A percentile compares a stretch with the other conserved stretches of the same genome.
Evolutionary conservation across 2,888 invertebrate genomes (phyloP).

Genomic region (Lycocerus yunnanus): DNA sequence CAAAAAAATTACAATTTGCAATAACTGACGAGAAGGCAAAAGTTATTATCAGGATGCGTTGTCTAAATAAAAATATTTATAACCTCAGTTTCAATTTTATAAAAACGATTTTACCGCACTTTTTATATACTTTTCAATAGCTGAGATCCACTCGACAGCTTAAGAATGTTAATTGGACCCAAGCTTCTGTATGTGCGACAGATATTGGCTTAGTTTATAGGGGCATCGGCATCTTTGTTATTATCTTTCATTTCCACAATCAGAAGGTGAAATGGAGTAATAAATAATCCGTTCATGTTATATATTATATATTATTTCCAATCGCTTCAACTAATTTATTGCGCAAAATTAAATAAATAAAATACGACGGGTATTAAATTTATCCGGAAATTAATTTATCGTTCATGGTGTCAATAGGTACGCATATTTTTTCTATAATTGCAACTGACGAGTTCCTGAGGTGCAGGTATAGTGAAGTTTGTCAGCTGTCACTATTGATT

Average conservation of each 20-base stretch:
- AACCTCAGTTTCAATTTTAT: not conserved
- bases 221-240: conserved; percentile 17
- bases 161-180: conserved; percentile 18
- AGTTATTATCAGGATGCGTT: not conserved
- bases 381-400: not conserved
- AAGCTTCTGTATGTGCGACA: conserved; percentile 16
- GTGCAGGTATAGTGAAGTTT: not conserved
- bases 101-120: not conserved
- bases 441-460: not conserved
- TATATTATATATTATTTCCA: conserved; percentile 3
- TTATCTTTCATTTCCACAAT: conserved; percentile 14
- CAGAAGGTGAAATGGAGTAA: conserved; percentile 15
- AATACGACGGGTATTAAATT: not conserved
- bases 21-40: not conserved
- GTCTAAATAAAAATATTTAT: not conserved
- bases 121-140: not conserved
- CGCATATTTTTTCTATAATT: not conserved
- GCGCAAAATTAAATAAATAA: conserved; percentile 2
- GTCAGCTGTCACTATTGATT: not conserved
- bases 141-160: conserved; percentile 11
- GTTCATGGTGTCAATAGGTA: not conserved
- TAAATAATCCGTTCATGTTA: conserved; percentile 14
- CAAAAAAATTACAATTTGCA: not conserved
- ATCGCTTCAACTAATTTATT: conserved; percentile 6
- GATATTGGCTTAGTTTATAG: conserved; percentile 13